A percentile compares a stretch with the other conserved stretches of the same genome.
phyloP scores from a whole-genome alignment of 2,797 vertebrate species.

The Xenops minutus region DNA sequence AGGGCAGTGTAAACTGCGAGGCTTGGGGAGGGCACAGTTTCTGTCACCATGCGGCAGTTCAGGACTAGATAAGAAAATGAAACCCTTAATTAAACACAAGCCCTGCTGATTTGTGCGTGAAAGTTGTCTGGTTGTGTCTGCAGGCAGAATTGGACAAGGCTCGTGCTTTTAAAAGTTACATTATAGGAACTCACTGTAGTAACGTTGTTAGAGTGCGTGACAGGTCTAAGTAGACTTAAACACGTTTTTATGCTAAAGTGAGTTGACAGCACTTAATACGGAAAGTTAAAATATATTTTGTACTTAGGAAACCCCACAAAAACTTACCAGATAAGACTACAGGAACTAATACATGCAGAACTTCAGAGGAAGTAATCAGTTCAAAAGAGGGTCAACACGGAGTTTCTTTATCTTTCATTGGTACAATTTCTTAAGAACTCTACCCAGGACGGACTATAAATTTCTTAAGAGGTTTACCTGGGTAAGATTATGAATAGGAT shows the following conservation, averaged over 20 bases:
- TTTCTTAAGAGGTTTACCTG: background rate
- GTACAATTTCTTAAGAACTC: background rate
- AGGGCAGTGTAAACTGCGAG: background rate
- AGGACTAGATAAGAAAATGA: background rate
- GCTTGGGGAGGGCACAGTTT: background rate
- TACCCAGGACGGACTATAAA: background rate
- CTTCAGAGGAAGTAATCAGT: background rate
- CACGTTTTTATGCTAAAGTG: background rate
- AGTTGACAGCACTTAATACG: constrained; percentile 5
- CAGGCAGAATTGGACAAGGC: background rate
- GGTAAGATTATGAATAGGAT: background rate
- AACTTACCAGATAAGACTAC: background rate
- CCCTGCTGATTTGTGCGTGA: background rate
- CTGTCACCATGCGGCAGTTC: background rate
- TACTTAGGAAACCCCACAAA: background rate
- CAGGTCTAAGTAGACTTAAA: background rate
- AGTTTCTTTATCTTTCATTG: background rate
- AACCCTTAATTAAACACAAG: background rate
- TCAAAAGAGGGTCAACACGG: background rate
- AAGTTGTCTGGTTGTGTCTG: background rate
- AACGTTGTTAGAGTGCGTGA: background rate
- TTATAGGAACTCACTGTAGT: background rate
- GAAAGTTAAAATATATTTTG: constrained; percentile 11
- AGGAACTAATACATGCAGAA: background rate
- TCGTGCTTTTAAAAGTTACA: background rate